Evolutionary conservation across 2,113 vertebrate genomes (phyloP).

Genomic region (Limnothrissa miodon): DNA sequence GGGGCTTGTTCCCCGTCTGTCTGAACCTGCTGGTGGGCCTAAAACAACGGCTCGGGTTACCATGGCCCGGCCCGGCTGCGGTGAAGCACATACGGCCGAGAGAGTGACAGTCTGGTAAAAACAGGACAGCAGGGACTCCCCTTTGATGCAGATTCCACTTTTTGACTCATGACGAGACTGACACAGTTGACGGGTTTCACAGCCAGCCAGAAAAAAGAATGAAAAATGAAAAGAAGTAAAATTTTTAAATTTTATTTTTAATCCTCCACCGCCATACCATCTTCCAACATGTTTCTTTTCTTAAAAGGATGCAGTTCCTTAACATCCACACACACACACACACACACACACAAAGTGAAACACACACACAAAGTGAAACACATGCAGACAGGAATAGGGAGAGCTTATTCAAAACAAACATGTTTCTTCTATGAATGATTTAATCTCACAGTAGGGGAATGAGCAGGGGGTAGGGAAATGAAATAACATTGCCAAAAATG

Average conservation of each 20-base stretch:
- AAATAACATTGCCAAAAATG: constrained; percentile 14
- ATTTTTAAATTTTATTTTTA: no score
- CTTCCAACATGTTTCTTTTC: background rate
- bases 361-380: background rate
- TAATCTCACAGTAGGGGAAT: constrained; percentile 9
- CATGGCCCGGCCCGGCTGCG: constrained; percentile 79
- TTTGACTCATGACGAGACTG: background rate
- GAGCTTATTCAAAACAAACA: constrained; percentile 17
- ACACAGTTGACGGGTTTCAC: background rate
- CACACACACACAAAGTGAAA: background rate
- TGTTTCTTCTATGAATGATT: constrained; percentile 15
- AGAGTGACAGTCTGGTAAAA: constrained; percentile 81
- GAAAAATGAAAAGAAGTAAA: background rate
- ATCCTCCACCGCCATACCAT: background rate
- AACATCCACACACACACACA: background rate
- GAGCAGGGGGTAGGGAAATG: constrained; percentile 12
- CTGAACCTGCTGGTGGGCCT: constrained; percentile 38
- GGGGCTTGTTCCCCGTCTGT: background rate
- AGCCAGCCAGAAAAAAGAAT: background rate
- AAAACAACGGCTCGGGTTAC: constrained; percentile 74
- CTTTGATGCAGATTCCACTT: constrained; percentile 80
- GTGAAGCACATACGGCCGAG: constrained; percentile 73
- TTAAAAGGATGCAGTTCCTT: background rate
- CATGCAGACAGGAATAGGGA: constrained; percentile 1
- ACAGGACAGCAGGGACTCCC: constrained; percentile 76